Evolutionary conservation across 2,888 invertebrate species (phyloP), one percentile per base, ranked within the genome.

Genomic region (Agrochola litura): DNA sequence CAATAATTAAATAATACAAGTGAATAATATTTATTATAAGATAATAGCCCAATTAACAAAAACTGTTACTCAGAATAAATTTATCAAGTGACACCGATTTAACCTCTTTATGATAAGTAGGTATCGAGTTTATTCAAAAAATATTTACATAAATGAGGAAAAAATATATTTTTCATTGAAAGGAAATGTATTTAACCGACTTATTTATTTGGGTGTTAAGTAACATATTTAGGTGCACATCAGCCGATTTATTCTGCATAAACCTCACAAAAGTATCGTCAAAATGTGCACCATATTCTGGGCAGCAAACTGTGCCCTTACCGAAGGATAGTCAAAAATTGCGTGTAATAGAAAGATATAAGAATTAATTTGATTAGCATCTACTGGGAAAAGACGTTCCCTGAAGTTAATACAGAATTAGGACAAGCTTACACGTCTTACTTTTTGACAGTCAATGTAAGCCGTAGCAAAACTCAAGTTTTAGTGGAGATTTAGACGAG

Each of bases 61-160:
- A 56, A 69, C 43, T 60, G 61, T 70, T 61, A 69, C 60, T 66
- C 56, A 43, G 56, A 77, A 60, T 41, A 70, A 41, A 58, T 22
- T 70, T 73, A 78, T 85, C 86, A 76, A 30, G 1, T 67, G 66
- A 65, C 77, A 71, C 64, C n/a, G 58, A 61, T 69, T 54, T 81
- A 56, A 77, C 72, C 69, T 65, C 58, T 67, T 19, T 16, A 37
- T 14, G 22, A 16, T 22, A 22, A 1, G 22, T 67, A 14, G 22
- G 67, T 67, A 67, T 43, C 64, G 19, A 41, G 54, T 65, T 56
- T 64, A 61, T 52, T 64, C n/a, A 80, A 22, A 37, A 37, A 56
- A 49, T 63, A 68, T 63, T 64, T 65, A 81, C 41, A 43, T 22
- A 30, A 76, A 52, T 41, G 37, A 14, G 30, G 10, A 69, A 43